Conservation (phyloP, 2,888 invertebrate genomes). For the Chalcis sispes region DNA sequence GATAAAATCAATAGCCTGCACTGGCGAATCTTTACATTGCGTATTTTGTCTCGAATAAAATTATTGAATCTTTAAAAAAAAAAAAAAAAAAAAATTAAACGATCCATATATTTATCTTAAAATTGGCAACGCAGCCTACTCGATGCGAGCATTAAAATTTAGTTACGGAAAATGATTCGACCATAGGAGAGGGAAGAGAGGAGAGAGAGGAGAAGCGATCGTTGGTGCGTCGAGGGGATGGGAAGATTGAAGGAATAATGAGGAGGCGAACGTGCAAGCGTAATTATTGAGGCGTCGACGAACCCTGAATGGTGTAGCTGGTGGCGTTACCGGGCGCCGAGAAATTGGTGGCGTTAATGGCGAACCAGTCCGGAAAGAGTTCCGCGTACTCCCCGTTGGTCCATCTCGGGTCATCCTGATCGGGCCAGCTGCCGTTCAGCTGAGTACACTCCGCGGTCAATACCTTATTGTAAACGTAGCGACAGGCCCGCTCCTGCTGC, state of each 20-base stretch:
- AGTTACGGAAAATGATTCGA: too few species aligned
- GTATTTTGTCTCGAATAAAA: too few species aligned
- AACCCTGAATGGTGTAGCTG: constrained; percentile 28
- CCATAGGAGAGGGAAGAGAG: too few species aligned
- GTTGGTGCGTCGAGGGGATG: too few species aligned
- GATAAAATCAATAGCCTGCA: too few species aligned
- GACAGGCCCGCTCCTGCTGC: constrained; percentile 85
- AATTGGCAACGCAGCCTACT: too few species aligned
- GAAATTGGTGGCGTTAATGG: constrained; percentile 68
- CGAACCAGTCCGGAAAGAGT: constrained; percentile 71
- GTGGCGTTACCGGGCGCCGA: constrained; percentile 64
- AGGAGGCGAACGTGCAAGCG: not conserved
- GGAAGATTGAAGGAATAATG: not conserved
- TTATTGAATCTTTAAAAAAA: too few species aligned
- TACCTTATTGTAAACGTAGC: constrained; percentile 81
- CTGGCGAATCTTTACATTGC: too few species aligned
- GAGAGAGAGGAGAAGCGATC: too few species aligned
- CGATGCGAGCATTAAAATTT: too few species aligned
- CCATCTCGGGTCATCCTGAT: constrained; percentile 50
- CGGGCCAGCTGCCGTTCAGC: constrained; percentile 77
- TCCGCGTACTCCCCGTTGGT: constrained; percentile 74
- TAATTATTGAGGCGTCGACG: not conserved
- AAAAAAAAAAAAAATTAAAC: too few species aligned
- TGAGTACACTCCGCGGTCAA: constrained; percentile 81
- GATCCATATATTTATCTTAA: too few species aligned